Evolutionary conservation across 2,888 invertebrate species (phyloP).

Genomic region (Syrista parreyssii): DNA sequence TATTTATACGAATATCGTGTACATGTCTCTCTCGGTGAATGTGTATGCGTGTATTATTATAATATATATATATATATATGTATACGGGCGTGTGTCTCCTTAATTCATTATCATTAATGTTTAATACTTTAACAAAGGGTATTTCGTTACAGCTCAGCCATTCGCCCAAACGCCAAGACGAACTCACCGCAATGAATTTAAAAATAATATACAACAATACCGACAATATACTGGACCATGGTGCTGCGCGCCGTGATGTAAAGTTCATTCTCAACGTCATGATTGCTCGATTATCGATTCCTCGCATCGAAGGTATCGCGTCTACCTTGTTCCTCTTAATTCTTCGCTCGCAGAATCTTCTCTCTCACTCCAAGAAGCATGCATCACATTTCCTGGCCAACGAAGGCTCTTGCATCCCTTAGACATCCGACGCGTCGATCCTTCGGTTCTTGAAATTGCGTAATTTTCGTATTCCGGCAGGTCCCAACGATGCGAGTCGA

Average conservation of each 20-base stretch:
- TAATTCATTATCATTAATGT: constrained; percentile 23
- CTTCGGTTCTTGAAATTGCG: no score
- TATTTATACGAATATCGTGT: constrained; percentile 22
- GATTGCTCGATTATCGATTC: not conserved
- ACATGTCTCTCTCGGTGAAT: no score
- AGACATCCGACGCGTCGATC: no score
- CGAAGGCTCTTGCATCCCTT: no score
- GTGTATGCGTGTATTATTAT: not conserved
- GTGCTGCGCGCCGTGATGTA: not conserved
- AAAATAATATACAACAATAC: constrained; percentile 38
- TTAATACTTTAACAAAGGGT: constrained; percentile 56
- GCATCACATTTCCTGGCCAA: no score
- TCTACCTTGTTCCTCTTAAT: no score
- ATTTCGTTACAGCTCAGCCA: constrained; percentile 29
- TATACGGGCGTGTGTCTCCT: not conserved
- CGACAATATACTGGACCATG: constrained; percentile 29
- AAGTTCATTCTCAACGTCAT: constrained; percentile 15
- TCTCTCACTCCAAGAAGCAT: no score
- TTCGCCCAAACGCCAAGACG: constrained; percentile 22
- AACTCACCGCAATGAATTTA: constrained; percentile 22
- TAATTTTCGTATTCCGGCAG: no score
- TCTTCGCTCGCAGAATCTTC: no score
- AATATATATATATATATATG: constrained; percentile 3
- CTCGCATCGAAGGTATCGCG: no score
- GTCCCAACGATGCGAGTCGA: not conserved